Evolutionary conservation across 2,888 invertebrate species (phyloP), one percentile per base, ranked within the genome.

Genomic region (Candidula unifasciata): DNA sequence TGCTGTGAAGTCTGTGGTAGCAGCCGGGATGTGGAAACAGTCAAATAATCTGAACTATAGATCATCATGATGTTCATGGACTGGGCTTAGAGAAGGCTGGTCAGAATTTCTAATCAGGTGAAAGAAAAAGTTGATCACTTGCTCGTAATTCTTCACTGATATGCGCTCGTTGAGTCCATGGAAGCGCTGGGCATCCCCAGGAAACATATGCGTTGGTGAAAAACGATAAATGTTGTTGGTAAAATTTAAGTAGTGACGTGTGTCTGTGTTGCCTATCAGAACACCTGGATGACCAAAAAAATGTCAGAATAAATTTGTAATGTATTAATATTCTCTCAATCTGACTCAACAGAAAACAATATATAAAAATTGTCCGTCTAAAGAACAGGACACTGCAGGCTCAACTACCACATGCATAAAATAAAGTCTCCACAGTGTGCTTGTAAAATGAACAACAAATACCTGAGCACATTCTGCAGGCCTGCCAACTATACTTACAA

Each of bases 161-260:
- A 95, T 94, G 35, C 94, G 90, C 89, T 95, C 95, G 89, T 95
- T 93, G 88, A 93, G 89, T n/a, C 95, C 95, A 90, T 95, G 95
- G 88, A 94, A 93, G 79, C 94, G 90, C 37, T 86, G 81, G 0
- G 93, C 73, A 86, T 94, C 94, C 3, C 89, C 90, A 16, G 92
- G 91, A 73, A 88, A 89, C 90, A 93, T 89, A 76, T 90, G 87
- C 18, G 91, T 91, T 10, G 95, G 94, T 82, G 93, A 91, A 89
- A 95, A 94, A 66, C 95, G 92, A 88, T 95, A 95, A 30, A 95
- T 91, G 86, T 93, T 92, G 27, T 91, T 88, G 3, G 94, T 93
- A 80, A 95, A 90, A 30, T 92, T 88, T 24, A 92, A 87, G 89
- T 94, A 95, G 92, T 94, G 94, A 33, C 91, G 90, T 0, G 94